Evolutionary conservation across 2,888 invertebrate genomes (phyloP).

Genomic region (Parapristionchus giblindavisi): DNA sequence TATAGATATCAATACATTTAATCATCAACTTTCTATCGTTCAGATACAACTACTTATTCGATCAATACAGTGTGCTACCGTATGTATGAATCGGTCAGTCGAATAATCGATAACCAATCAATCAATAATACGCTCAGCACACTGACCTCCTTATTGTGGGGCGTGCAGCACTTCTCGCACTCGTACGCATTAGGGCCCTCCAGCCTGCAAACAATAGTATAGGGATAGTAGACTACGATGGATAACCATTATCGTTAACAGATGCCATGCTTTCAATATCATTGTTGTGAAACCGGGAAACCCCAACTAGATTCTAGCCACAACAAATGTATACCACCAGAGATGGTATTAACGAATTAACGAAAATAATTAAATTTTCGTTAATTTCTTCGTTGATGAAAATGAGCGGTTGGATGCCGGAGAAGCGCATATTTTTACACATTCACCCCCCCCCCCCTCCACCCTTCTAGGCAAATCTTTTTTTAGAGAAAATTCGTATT

Average conservation of each 20-base stretch:
- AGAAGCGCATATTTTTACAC: not conserved
- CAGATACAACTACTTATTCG: not conserved
- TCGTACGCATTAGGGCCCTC: slow-evolving; percentile 91
- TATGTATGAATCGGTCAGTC: too few species aligned
- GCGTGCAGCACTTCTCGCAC: slow-evolving; percentile 81
- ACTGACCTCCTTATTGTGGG: slow-evolving; percentile 45
- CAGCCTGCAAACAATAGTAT: slow-evolving; percentile 44
- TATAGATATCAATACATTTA: not conserved
- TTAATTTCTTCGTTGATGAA: not conserved
- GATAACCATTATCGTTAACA: too few species aligned
- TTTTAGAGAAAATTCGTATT: too few species aligned
- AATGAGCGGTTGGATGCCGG: too few species aligned
- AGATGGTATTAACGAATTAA: not conserved
- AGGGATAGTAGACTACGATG: not conserved
- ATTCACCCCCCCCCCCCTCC: not conserved
- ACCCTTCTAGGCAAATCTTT: too few species aligned
- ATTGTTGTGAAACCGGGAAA: not conserved
- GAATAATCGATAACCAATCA: too few species aligned
- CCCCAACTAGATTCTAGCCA: not conserved
- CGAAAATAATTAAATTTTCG: not conserved
- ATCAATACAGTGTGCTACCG: too few species aligned
- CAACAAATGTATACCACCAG: not conserved
- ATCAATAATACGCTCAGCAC: not conserved
- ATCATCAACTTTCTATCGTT: not conserved
- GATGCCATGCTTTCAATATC: too few species aligned